phyloP scores from a whole-genome alignment of 2,113 vertebrate species.

The Psittacara wagleri region DNA sequence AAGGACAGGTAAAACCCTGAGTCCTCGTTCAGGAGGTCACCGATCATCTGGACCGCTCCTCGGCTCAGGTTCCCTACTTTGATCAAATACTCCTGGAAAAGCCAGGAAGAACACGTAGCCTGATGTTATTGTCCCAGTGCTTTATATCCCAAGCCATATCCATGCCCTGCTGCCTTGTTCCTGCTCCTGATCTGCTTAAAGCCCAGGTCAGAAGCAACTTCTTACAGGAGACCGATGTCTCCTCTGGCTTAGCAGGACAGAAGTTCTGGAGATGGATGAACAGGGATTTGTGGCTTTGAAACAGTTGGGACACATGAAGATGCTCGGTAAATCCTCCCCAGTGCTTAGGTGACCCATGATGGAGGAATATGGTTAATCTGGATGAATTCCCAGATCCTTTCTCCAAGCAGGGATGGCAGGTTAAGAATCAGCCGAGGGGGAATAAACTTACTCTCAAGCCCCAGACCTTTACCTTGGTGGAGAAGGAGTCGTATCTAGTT shows the following conservation, averaged over 20 bases:
- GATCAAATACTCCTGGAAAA: slow-evolving; percentile 39
- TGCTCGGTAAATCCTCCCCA: neutral
- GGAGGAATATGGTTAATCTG: neutral
- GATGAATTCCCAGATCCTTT: neutral
- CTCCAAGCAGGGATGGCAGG: neutral
- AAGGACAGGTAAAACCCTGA: slow-evolving; percentile 41
- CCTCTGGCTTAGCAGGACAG: neutral
- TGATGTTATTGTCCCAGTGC: neutral
- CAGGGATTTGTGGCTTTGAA: neutral
- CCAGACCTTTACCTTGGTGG: slow-evolving; percentile 52
- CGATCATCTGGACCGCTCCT: slow-evolving; percentile 51
- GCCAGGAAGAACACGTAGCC: neutral
- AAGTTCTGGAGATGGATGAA: too few species aligned
- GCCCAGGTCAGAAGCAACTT: too few species aligned
- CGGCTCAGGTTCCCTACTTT: slow-evolving; percentile 49
- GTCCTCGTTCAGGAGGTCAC: slow-evolving; percentile 48
- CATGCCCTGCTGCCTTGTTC: too few species aligned
- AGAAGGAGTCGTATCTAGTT: slow-evolving; percentile 21
- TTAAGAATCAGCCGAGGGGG: too few species aligned
- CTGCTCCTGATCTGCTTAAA: neutral
- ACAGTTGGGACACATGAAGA: neutral
- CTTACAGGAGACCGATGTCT: neutral
- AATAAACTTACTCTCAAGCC: neutral
- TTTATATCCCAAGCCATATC: neutral
- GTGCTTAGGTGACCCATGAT: neutral